phyloP scores from a whole-genome alignment of 2,888 invertebrate genomes.

The Tridacna crocea region DNA sequence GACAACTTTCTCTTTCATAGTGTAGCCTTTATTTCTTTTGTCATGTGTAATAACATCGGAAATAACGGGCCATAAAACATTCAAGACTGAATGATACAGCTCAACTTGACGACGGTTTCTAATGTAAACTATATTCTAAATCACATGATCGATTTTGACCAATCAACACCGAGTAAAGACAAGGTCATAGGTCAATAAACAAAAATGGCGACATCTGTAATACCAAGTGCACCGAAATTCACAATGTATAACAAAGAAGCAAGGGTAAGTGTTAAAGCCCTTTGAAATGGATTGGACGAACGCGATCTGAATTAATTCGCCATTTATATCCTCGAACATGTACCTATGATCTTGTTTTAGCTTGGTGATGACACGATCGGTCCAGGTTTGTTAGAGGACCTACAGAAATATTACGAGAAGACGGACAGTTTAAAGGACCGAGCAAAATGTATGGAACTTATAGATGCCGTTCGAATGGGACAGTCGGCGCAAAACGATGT shows the following conservation, averaged over 20 bases:
- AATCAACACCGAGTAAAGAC: background rate
- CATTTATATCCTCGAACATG: background rate
- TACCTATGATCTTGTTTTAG: constrained; percentile 60
- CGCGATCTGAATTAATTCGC: background rate
- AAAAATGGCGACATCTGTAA: constrained; percentile 69
- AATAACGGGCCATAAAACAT: background rate
- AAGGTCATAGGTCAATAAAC: constrained; percentile 53
- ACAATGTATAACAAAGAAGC: constrained; percentile 65
- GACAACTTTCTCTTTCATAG: background rate
- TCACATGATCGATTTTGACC: background rate
- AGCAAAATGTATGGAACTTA: constrained; percentile 77
- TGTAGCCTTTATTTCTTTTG: background rate
- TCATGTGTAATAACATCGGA: background rate
- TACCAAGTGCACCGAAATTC: constrained; percentile 50
- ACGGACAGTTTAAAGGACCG: constrained; percentile 72
- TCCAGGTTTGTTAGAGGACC: constrained; percentile 73
- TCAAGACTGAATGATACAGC: background rate
- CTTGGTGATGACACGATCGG: constrained; percentile 75
- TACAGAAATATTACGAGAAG: constrained; percentile 77
- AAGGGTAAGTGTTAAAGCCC: constrained; percentile 57
- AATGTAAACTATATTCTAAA: constrained; percentile 15
- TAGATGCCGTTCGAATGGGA: constrained; percentile 72
- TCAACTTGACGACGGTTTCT: constrained; percentile 17
- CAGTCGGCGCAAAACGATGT: constrained; percentile 51
- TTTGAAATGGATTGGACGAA: constrained; percentile 12